These are phyloP conservation scores for Passer domesticus DNA, from an alignment of 2,113 vertebrate species.

Conservation along the genomic window DNA sequence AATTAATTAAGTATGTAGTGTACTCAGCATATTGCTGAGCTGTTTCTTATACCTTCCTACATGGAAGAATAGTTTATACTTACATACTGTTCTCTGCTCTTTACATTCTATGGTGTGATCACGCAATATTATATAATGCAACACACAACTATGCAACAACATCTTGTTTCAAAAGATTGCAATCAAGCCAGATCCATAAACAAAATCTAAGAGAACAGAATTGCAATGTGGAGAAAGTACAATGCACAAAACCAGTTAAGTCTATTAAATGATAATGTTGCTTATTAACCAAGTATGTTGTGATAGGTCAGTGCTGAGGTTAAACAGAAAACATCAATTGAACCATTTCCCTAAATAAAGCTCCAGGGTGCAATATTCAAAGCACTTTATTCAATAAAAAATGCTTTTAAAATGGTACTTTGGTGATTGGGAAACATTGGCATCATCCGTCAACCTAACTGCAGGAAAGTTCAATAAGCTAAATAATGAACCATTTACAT, in stretches of 20 bases:
- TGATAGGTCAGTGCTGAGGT: constrained; percentile 73
- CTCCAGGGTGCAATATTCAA: constrained; percentile 79
- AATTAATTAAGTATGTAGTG: background rate
- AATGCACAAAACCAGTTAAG: constrained; percentile 20
- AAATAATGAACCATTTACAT: constrained; percentile 84
- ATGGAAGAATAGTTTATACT: background rate
- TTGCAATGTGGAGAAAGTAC: background rate
- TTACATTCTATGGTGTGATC: background rate
- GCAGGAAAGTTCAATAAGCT: constrained; percentile 78
- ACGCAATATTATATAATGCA: background rate
- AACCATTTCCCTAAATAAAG: constrained; percentile 79
- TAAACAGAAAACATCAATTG: constrained; percentile 77
- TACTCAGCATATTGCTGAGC: background rate
- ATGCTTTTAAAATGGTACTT: constrained; percentile 78
- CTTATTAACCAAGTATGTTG: constrained; percentile 71
- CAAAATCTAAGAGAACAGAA: background rate
- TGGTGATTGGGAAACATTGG: constrained; percentile 77
- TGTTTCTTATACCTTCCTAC: background rate
- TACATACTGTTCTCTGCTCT: background rate
- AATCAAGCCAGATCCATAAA: background rate
- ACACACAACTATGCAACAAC: background rate
- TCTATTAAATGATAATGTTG: constrained; percentile 61
- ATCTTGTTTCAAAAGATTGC: background rate
- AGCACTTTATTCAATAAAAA: constrained; percentile 83
- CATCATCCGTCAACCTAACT: constrained; percentile 75